Evolutionary conservation across 2,797 vertebrate species (phyloP), one percentile per base, ranked within the genome.

Genomic region (Bradypodion pumilum): DNA sequence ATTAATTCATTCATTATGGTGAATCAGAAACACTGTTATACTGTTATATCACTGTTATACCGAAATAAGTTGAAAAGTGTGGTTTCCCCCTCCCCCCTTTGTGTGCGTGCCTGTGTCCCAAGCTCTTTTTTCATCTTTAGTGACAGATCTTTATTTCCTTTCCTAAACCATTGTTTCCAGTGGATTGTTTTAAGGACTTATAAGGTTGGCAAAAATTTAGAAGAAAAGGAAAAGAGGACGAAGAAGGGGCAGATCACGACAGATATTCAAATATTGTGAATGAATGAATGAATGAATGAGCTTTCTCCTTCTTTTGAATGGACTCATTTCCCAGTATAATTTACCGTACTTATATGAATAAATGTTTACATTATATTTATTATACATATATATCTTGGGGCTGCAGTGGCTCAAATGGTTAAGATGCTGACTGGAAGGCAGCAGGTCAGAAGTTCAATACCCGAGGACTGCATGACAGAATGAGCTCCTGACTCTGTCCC

Each of bases 281-380:
- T n/a, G n/a, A n/a, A n/a, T n/a, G n/a, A n/a, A n/a, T n/a, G n/a
- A 91, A n/a, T n/a, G n/a, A n/a, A n/a, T n/a, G n/a, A 91, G 86
- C 85, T 44, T 83, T 91, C 86, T 92, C 92, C 90, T 92, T 91
- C 93, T 93, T 88, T 93, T 93, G 92, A 93, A 94, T 89, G 91
- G 89, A 87, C 90, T 62, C 89, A 87, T 88, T 91, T 91, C 91
- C 93, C 90, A 90, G 92, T 93, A 82, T 91, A 15, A 56, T 56
- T 19, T 52, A 52, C 3, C 16, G 49, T 52, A n/a, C n/a, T n/a
- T n/a, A n/a, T 52, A 9, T 52, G 49, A 15, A 52, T 52, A 40
- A 40, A 40, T 40, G 3, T 40, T 37, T 40, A 37, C 52, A 37
- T 8, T 59, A n/a, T 25, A 52, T 32, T 75, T 9, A n/a, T 46